Conservation (phyloP, 2,888 invertebrate species). For the Epirrhoe tristata region DNA sequence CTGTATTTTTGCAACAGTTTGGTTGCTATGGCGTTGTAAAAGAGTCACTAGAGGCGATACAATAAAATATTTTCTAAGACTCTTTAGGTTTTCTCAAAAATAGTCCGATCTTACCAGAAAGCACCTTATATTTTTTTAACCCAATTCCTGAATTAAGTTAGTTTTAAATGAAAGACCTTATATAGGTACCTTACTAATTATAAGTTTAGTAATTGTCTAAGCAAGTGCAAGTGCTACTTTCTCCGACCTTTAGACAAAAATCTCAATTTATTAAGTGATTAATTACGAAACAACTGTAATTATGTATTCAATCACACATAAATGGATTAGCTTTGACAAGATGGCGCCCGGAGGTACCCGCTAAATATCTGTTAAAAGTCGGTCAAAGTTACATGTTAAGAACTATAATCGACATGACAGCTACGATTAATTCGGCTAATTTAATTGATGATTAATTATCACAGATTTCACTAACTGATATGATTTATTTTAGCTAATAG, state of each 20-base stretch:
- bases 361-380: constrained; percentile 45
- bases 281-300: constrained; percentile 71
- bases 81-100: no score
- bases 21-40: no score
- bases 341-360: constrained; percentile 43
- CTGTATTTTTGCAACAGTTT: no score
- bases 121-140: no score
- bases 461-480: constrained; percentile 27
- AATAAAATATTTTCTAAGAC: no score
- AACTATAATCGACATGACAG: constrained; percentile 36
- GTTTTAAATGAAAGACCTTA: no score
- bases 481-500: constrained; percentile 21
- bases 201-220: neutral
- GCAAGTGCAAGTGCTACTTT: constrained; percentile 42
- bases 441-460: constrained; percentile 39
- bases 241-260: constrained; percentile 61
- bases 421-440: constrained; percentile 36
- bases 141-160: no score
- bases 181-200: no score
- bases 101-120: no score
- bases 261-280: constrained; percentile 72
- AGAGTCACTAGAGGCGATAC: no score
- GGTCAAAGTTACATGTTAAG: constrained; percentile 40
- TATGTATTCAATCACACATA: constrained; percentile 67
- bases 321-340: constrained; percentile 49